phyloP scores from a whole-genome alignment of 2,113 vertebrate genomes.

The Cromileptes altivelis region DNA sequence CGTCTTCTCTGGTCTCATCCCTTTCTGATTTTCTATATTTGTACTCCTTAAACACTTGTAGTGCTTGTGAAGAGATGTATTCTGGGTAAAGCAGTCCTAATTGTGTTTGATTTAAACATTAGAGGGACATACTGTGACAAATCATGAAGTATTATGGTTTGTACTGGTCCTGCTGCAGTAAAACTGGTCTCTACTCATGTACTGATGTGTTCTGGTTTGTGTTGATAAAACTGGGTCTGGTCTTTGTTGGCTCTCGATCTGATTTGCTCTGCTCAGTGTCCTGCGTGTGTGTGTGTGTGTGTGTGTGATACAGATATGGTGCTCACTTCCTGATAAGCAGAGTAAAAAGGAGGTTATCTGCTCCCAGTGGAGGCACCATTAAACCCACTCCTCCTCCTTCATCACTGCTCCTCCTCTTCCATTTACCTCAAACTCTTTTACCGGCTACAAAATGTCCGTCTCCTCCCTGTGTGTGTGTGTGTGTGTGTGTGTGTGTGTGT shows the following conservation, averaged over 20 bases:
- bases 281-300: not conserved
- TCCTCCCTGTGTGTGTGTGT: not conserved
- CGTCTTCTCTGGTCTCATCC: not conserved
- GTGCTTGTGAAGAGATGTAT: not conserved
- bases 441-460: too few species aligned
- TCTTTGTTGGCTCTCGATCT: not conserved
- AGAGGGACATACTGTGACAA: not conserved
- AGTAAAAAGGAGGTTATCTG: slow-evolving; percentile 59
- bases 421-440: slow-evolving; percentile 19
- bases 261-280: slow-evolving; percentile 34
- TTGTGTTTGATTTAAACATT: not conserved
- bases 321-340: slow-evolving; percentile 21
- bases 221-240: not conserved
- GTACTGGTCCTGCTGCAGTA: not conserved
- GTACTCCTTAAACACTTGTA: not conserved
- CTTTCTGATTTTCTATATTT: not conserved
- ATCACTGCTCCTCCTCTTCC: slow-evolving; percentile 5
- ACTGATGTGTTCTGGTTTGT: not conserved
- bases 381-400: slow-evolving; percentile 31
- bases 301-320: slow-evolving; percentile 7
- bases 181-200: not conserved
- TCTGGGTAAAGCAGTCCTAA: slow-evolving; percentile 1
- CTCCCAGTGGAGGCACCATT: slow-evolving; percentile 45
- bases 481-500: not conserved
- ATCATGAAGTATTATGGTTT: not conserved